Percentiles rank a stretch among this genome's conserved stretches.
phyloP scores from a whole-genome alignment of 2,797 vertebrate genomes.

The Tapera naevia region DNA sequence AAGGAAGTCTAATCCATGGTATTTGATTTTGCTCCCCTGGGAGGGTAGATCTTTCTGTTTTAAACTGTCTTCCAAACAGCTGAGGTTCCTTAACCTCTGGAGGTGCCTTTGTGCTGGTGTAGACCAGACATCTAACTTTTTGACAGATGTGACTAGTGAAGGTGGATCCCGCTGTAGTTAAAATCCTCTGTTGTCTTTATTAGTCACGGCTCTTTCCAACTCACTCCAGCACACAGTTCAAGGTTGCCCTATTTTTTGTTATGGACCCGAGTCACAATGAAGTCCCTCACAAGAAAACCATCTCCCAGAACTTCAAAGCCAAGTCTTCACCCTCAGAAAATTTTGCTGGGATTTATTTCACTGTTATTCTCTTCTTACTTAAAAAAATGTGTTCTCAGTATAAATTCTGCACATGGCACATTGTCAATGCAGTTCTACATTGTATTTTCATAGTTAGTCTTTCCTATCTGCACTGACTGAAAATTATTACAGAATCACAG shows the following conservation, averaged over 20 bases:
- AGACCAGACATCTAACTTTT: neutral
- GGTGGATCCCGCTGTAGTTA: neutral
- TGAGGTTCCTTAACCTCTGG: neutral
- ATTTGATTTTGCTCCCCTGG: neutral
- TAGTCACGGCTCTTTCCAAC: neutral
- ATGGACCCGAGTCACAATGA: neutral
- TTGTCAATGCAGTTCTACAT: neutral
- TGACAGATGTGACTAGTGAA: neutral
- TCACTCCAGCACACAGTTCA: neutral
- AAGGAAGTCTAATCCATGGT: neutral
- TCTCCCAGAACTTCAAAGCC: neutral
- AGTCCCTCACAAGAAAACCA: neutral
- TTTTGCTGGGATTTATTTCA: neutral
- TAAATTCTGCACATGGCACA: neutral
- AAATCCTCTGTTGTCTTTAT: neutral
- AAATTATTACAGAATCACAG: neutral
- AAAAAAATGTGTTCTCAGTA: neutral
- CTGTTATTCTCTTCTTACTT: neutral
- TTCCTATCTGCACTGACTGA: neutral
- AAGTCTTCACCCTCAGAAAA: neutral
- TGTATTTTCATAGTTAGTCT: neutral
- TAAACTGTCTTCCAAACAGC: neutral
- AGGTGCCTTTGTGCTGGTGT: neutral
- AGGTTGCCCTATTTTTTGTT: neutral
- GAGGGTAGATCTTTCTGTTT: neutral